A percentile compares a stretch with the other conserved stretches of the same genome.
Evolutionary conservation across 2,797 vertebrate species (phyloP).

Genomic region (Phalanger gymnotis): DNA sequence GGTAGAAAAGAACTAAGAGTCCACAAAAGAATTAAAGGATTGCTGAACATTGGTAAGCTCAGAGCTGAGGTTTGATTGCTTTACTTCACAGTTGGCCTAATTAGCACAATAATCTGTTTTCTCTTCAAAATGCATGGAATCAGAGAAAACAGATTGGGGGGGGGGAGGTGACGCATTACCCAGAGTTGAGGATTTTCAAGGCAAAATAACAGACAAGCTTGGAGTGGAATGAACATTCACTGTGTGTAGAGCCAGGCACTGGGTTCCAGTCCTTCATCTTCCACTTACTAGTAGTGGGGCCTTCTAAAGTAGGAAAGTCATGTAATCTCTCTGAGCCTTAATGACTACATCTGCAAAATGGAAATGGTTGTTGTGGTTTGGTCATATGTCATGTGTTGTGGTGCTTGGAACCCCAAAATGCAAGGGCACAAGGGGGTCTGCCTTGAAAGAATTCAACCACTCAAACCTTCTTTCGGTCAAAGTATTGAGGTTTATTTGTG

Average conservation of each 20-base stretch:
- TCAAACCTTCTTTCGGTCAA: no score
- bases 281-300: neutral
- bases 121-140: neutral
- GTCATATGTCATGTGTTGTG: no score
- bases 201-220: neutral
- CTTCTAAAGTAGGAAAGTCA: neutral
- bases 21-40: neutral
- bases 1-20: neutral
- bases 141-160: neutral
- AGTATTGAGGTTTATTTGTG: no score
- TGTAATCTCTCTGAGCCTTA: neutral
- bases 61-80: neutral
- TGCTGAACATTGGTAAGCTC: neutral
- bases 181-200: neutral
- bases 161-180: neutral
- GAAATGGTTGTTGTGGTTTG: no score
- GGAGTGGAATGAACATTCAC: neutral
- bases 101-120: neutral
- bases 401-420: no score
- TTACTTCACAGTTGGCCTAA: neutral
- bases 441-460: no score
- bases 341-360: neutral
- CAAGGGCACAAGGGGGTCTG: no score
- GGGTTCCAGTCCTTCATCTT: neutral
- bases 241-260: neutral